Percentiles rank a stretch among this genome's conserved stretches.
These are phyloP conservation scores for Hololepta plana DNA, from an alignment of 2,888 invertebrate species.

Conservation along the genomic window DNA sequence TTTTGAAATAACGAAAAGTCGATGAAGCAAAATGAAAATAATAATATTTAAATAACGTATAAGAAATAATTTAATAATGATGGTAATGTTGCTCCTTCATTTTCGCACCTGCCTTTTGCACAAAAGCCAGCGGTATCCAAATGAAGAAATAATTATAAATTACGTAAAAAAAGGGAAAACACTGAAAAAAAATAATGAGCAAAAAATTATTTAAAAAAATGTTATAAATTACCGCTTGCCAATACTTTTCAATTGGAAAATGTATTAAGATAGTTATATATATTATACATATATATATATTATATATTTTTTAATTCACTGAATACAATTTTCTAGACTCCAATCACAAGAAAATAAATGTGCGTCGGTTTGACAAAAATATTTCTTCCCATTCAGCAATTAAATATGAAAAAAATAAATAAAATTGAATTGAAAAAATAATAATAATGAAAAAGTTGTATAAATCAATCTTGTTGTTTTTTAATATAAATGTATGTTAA, in stretches of 20 bases:
- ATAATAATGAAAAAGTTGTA: conserved; percentile 17
- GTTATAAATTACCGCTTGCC: conserved; percentile 15
- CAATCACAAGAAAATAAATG: conserved; percentile 20
- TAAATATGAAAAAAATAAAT: conserved; percentile 13
- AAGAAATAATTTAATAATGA: no score
- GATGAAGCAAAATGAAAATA: no score
- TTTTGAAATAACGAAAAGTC: no score
- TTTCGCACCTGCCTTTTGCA: conserved; percentile 21
- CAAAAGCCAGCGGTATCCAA: conserved; percentile 19
- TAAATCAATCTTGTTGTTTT: conserved; percentile 26
- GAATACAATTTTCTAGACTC: conserved; percentile 19
- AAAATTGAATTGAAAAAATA: conserved; percentile 4
- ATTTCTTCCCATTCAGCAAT: conserved; percentile 19
- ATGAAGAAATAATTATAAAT: conserved; percentile 9
- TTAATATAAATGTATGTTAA: conserved; percentile 26
- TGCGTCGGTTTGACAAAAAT: conserved; percentile 17
- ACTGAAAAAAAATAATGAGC: conserved; percentile 5
- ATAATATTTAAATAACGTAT: no score
- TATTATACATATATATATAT: conserved; percentile 17
- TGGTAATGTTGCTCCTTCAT: no score
- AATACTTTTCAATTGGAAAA: conserved; percentile 15
- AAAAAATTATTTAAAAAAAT: conserved; percentile 6
- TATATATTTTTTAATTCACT: conserved; percentile 22
- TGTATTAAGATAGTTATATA: conserved; percentile 18
- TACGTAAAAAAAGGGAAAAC: conserved; percentile 5